phyloP scores from a whole-genome alignment of 2,113 vertebrate species.

The Epinephelus fuscoguttatus region DNA sequence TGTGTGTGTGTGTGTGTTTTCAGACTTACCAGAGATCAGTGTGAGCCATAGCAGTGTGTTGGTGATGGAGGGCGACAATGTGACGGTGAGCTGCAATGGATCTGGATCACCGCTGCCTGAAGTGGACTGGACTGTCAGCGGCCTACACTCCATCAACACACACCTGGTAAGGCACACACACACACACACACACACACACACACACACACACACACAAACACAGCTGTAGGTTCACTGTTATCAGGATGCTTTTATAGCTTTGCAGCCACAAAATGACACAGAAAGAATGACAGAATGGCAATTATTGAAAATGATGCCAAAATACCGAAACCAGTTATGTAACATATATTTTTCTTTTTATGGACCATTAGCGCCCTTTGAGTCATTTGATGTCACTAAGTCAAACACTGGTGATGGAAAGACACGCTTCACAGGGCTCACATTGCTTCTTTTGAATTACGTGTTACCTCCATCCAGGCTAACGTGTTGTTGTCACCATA shows the following conservation, averaged over 20 bases:
- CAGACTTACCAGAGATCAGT: slow-evolving; percentile 96
- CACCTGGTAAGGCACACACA: slow-evolving; percentile 88
- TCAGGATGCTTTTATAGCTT: background rate
- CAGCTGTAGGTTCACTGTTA: background rate
- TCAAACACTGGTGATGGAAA: background rate
- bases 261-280: background rate
- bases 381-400: background rate
- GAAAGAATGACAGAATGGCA: background rate
- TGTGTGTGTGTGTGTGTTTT: slow-evolving; percentile 16
- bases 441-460: background rate
- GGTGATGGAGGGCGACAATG: slow-evolving; percentile 93
- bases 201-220: background rate
- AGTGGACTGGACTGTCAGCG: slow-evolving; percentile 95
- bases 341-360: background rate
- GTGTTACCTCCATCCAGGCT: too few relatives aligned
- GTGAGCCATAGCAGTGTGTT: slow-evolving; percentile 95
- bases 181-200: slow-evolving; percentile 4
- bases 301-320: background rate
- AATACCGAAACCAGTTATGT: background rate
- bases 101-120: slow-evolving; percentile 93
- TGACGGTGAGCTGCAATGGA: slow-evolving; percentile 95
- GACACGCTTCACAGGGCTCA: background rate
- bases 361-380: background rate
- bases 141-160: slow-evolving; percentile 96
- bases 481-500: too few relatives aligned